Base-by-base conservation (phyloP, 64 coral and sea anemone species). In the Orbicella faveolata region DNA sequence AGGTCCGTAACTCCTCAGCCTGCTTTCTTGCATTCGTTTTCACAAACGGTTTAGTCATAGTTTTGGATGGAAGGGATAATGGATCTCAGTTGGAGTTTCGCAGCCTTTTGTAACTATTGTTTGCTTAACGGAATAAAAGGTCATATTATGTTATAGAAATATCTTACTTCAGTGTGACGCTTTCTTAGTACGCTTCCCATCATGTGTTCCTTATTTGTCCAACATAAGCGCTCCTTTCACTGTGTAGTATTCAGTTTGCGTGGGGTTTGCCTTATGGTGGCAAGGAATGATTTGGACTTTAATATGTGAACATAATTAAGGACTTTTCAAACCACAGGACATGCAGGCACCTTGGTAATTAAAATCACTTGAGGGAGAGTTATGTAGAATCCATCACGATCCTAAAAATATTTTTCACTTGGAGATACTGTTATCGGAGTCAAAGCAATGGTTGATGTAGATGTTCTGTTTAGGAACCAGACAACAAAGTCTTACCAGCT, bases 371-470 rank as follows among this genome's bases (percentile, higher is more conserved):
- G 23, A 55, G 13, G 23, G 48, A 57, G 51, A 25, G 52, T 59
- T 79, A n/a, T 79, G 51, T 9, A 61, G 52, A 79, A 79, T 79
- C 77, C 77, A 61, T 79, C 77, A 79, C 52, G 77, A 61, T 26
- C 10, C 77, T 9, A 59, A 9, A 59, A 16, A 59, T 59, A 59
- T 59, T 8, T 59, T 59, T 14, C 15, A 15, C 55, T 59, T 59
- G 14, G 25, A 74, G 23, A 74, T 74, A 36, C 26, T 23, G n/a
- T 69, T 69, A 69, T 69, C n/a, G 25, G 55, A 59, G 55, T 59
- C 55, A 59, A 59, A 59, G 15, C 10, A 59, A 59, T 59, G 15
- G 55, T 59, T 16, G 55, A 59, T 59, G 55, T 59, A 59, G 55
- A 59, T 59, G 55, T 16, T 33, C 7, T n/a, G 25, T 26, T 25